These are phyloP conservation scores for Polyommatus icarus DNA, from an alignment of 2,888 invertebrate genomes.

Conservation along the genomic window DNA sequence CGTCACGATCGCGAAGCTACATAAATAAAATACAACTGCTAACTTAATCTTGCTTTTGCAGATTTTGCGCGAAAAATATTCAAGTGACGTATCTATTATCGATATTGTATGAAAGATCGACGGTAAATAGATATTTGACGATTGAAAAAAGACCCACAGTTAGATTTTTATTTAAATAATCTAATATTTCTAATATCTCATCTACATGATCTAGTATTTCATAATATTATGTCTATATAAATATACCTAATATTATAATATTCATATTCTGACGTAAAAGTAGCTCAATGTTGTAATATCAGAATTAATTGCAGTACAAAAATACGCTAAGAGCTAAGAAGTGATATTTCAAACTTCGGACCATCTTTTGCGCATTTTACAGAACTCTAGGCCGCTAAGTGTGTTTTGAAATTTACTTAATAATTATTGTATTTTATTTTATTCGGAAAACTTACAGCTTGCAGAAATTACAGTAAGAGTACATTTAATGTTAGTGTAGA, in stretches of 20 bases:
- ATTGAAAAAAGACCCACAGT: too few relatives aligned
- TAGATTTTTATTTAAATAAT: neutral
- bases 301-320: constrained; percentile 21
- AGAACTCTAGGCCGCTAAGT: constrained; percentile 4
- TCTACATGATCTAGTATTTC: neutral
- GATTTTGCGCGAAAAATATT: too few relatives aligned
- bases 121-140: too few relatives aligned
- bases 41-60: too few relatives aligned
- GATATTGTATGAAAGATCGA: too few relatives aligned
- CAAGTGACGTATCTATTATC: too few relatives aligned
- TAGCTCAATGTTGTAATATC: neutral
- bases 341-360: constrained; percentile 1
- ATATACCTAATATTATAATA: too few relatives aligned
- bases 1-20: too few relatives aligned
- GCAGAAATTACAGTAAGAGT: too few relatives aligned
- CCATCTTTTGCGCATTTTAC: constrained; percentile 16
- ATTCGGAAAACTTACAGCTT: too few relatives aligned
- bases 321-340: constrained; percentile 5
- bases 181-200: neutral
- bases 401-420: neutral
- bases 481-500: constrained; percentile 6
- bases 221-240: too few relatives aligned
- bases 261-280: neutral
- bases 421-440: neutral
- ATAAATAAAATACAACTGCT: too few relatives aligned